These are phyloP conservation scores for Gallinago paraguaiae DNA, from an alignment of 2,113 vertebrate species.

Conservation along the genomic window DNA sequence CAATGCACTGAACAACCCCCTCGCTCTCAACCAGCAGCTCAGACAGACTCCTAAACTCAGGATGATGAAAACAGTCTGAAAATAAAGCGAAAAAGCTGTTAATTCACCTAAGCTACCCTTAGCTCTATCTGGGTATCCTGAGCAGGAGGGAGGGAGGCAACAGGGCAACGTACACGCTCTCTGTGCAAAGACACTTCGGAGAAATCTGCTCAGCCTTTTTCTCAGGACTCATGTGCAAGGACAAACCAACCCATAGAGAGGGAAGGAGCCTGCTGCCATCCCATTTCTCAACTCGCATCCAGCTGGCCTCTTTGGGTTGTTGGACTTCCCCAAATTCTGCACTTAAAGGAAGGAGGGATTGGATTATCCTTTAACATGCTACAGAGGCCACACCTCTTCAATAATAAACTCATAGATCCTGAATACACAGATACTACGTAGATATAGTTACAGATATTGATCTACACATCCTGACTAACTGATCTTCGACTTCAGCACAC, in stretches of 20 bases:
- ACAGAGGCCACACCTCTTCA: not conserved
- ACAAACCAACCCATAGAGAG: not conserved
- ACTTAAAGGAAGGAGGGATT: not conserved
- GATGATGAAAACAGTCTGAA: not conserved
- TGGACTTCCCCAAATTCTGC: not conserved
- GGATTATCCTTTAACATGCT: not conserved
- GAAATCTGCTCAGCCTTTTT: not conserved
- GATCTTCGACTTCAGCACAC: not conserved
- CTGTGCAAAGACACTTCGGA: rapidly evolving
- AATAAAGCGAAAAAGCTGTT: not conserved
- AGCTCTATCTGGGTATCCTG: not conserved
- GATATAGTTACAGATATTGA: not conserved
- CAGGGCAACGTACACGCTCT: not conserved
- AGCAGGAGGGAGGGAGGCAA: not conserved
- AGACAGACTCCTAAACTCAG: not conserved
- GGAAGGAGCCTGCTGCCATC: not conserved
- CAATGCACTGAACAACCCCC: not conserved
- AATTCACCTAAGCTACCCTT: not conserved
- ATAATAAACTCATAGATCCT: not conserved
- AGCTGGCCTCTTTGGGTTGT: not conserved
- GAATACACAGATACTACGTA: not conserved
- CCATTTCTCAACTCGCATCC: not conserved
- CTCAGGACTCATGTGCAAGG: not conserved
- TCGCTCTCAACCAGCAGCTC: not conserved
- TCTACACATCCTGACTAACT: not conserved